Evolutionary conservation across 2,113 vertebrate genomes (phyloP).

Genomic region (Dinomys branickii): DNA sequence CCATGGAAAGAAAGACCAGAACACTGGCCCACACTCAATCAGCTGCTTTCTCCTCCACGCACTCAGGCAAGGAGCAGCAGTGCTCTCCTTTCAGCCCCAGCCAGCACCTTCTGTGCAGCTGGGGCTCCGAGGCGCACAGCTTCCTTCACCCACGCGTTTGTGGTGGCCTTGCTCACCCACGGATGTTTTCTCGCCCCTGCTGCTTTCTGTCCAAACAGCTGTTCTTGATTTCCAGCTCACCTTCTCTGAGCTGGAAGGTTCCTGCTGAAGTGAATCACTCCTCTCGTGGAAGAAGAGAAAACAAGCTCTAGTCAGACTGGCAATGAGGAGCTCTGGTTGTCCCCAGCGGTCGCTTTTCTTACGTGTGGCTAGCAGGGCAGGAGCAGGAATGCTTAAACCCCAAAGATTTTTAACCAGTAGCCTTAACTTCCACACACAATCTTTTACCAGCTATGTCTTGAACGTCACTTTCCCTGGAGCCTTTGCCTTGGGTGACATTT

Average conservation of each 20-base stretch:
- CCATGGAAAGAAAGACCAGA: neutral
- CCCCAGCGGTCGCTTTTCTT: neutral
- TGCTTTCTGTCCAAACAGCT: neutral
- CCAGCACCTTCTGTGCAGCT: neutral
- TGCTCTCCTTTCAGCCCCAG: neutral
- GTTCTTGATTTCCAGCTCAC: neutral
- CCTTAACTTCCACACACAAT: neutral
- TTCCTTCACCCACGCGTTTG: neutral
- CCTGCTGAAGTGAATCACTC: neutral
- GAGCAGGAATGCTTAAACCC: neutral
- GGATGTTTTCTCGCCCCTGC: neutral
- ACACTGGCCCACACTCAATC: neutral
- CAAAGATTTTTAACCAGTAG: neutral
- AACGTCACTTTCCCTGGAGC: neutral
- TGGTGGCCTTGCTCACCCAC: rapidly evolving
- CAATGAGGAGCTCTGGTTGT: neutral
- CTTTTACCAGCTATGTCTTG: neutral
- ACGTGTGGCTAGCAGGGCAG: rapidly evolving
- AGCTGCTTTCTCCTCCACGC: neutral
- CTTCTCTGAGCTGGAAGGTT: neutral
- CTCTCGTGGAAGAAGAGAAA: neutral
- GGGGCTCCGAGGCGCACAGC: rapidly evolving
- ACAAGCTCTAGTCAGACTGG: neutral
- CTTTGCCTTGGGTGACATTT: neutral
- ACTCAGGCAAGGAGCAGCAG: no score